Evolutionary conservation across 2,113 vertebrate species (phyloP), one percentile per base, ranked within the genome.

Genomic region (Phoxinus phoxinus): DNA sequence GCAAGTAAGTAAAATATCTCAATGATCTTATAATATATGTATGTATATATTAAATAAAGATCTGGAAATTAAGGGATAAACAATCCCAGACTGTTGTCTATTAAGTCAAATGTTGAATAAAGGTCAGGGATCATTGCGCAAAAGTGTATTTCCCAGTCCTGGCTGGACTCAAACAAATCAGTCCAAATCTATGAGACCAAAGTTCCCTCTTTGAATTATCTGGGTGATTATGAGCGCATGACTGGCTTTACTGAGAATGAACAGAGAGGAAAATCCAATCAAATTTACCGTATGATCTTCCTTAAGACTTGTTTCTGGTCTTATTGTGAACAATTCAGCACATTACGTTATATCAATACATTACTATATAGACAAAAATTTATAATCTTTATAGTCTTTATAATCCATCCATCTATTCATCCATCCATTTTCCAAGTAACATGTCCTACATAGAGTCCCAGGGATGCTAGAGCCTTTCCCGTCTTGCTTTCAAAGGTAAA

Each of bases 1-100:
- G 75, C 86, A 65, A 89, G 94, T 94, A 80, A 90, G 94, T 86
- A 44, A 21, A 63, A 48, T 25, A 44, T 61, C 11, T 30, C 17
- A 65, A 21, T 32, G 41, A 41, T 35, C 32, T 35, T 3, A 35
- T n/a, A 3, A 35, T n/a, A 2, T 35, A 35, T 35, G 4, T 35
- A 35, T 35, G 4, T 35, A 35, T 37, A 37, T 27, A 32, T 27
- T 46, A 10, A 75, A 71, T n/a, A n/a, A n/a, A 59, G 4, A 53
- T 53, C 71, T 23, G 23, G 6, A 72, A 25, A 81, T 44, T 6
- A 69, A 35, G 21, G 25, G 80, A 67, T 9, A 37, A 69, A 32
- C 32, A 4, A 69, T 21, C 3, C 17, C 65, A 37, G 32, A 37
- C 8, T 21, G 46, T 75, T 51, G 73, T 75, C 8, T 51, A 21